Evolutionary conservation across 2,113 vertebrate species (phyloP).

Genomic region (Epinephelus lanceolatus): DNA sequence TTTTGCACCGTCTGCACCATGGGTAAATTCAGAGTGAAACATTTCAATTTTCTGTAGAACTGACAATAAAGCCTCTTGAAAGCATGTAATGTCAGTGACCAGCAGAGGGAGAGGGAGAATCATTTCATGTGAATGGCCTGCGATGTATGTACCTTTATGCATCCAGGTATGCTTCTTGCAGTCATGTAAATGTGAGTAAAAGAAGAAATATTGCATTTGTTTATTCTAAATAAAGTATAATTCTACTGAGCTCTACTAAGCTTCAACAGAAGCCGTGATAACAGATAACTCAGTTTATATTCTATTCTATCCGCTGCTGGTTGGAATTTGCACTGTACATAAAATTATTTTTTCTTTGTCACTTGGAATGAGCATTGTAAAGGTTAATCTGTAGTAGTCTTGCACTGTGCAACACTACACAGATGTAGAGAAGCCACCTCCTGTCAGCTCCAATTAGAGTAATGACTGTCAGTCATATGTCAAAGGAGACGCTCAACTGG

Average conservation of each 20-base stretch:
- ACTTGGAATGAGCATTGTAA: not conserved
- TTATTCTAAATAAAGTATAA: too few species aligned
- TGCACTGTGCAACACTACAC: too few species aligned
- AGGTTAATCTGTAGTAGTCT: too few species aligned
- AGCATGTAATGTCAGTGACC: not conserved
- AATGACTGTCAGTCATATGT: too few species aligned
- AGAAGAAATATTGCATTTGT: not conserved
- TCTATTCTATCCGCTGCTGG: not conserved
- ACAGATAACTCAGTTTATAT: not conserved
- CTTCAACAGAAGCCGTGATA: not conserved
- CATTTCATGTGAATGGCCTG: not conserved
- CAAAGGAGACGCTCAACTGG: too few species aligned
- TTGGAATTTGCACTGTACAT: not conserved
- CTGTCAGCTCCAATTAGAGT: not conserved
- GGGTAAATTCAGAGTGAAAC: too few species aligned
- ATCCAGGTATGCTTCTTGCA: too few species aligned
- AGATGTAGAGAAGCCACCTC: not conserved
- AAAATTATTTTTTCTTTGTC: not conserved
- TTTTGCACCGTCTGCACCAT: too few species aligned
- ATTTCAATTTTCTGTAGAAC: too few species aligned
- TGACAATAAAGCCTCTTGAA: not conserved
- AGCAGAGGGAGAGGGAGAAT: constrained; percentile 45
- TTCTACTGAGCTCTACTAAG: not conserved
- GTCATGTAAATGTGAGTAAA: not conserved
- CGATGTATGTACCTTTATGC: not conserved